phyloP scores from a whole-genome alignment of 2,113 vertebrate species.

The Prunella himalayana region DNA sequence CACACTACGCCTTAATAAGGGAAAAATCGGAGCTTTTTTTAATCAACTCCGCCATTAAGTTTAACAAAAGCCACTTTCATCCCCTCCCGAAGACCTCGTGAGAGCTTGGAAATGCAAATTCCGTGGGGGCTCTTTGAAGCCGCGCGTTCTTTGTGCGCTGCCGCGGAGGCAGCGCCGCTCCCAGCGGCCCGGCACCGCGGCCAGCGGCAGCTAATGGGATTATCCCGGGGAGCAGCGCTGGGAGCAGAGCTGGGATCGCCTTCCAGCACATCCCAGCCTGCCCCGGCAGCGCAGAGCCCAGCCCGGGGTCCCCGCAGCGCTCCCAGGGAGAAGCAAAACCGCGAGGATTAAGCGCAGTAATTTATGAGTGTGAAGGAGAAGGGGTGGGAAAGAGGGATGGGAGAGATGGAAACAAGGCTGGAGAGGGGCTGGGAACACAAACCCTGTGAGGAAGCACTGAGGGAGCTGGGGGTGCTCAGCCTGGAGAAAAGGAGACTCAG shows the following conservation, averaged over 20 bases:
- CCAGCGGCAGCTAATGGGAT: conserved; percentile 6
- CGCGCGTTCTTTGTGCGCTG: neutral
- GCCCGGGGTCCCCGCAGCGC: neutral
- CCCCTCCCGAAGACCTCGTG: conserved; percentile 1
- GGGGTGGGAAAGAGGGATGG: neutral
- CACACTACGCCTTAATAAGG: neutral
- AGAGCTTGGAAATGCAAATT: conserved; percentile 59
- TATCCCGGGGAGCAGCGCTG: too few relatives aligned
- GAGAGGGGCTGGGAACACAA: neutral
- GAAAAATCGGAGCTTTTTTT: neutral
- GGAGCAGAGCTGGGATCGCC: neutral
- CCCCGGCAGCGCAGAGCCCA: neutral
- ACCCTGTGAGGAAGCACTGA: neutral
- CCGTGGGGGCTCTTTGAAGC: neutral
- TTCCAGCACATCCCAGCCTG: neutral
- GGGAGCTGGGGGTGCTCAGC: neutral
- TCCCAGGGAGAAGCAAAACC: neutral
- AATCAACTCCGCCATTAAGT: conserved; percentile 39
- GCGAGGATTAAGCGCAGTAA: neutral
- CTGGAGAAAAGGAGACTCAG: neutral
- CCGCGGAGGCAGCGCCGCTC: neutral
- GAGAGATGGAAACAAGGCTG: neutral
- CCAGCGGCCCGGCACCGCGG: neutral
- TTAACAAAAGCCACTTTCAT: conserved; percentile 62
- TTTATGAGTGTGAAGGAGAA: neutral